These are phyloP conservation scores for Fulica atra DNA, from an alignment of 2,113 vertebrate genomes.

Conservation along the genomic window DNA sequence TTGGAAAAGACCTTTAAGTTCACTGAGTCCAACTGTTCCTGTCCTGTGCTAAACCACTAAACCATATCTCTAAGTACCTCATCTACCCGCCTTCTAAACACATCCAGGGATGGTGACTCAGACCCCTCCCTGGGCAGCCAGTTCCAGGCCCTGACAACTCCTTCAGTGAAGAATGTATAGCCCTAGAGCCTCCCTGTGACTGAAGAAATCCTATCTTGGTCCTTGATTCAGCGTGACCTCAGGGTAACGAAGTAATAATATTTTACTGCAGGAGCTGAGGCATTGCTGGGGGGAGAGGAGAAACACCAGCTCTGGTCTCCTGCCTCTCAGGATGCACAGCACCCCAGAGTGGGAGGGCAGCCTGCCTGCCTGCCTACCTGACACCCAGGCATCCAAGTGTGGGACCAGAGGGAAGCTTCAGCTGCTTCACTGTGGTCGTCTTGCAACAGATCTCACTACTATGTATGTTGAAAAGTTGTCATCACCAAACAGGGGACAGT, in stretches of 20 bases:
- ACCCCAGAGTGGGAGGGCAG: not conserved
- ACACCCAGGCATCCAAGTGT: rapidly evolving
- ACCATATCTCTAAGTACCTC: too few relatives aligned
- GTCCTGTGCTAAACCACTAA: too few relatives aligned
- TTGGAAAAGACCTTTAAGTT: too few relatives aligned
- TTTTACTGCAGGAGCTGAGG: not conserved
- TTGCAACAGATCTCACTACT: not conserved
- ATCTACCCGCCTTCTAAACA: too few relatives aligned
- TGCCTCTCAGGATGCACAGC: not conserved
- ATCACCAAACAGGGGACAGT: not conserved
- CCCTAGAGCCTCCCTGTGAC: not conserved
- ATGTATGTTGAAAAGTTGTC: rapidly evolving
- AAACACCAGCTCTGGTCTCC: not conserved
- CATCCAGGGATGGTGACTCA: too few relatives aligned
- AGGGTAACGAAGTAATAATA: not conserved
- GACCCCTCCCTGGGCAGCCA: too few relatives aligned
- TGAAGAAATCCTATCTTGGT: not conserved
- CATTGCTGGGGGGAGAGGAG: not conserved
- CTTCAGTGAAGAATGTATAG: not conserved
- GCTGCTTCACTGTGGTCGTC: not conserved
- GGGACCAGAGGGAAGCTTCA: not conserved
- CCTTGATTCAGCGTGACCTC: not conserved
- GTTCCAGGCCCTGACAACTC: too few relatives aligned
- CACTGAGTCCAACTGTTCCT: too few relatives aligned
- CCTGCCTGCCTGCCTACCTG: not conserved